Conservation (phyloP, 2,888 invertebrate species). For the Tortricodes alternella region DNA sequence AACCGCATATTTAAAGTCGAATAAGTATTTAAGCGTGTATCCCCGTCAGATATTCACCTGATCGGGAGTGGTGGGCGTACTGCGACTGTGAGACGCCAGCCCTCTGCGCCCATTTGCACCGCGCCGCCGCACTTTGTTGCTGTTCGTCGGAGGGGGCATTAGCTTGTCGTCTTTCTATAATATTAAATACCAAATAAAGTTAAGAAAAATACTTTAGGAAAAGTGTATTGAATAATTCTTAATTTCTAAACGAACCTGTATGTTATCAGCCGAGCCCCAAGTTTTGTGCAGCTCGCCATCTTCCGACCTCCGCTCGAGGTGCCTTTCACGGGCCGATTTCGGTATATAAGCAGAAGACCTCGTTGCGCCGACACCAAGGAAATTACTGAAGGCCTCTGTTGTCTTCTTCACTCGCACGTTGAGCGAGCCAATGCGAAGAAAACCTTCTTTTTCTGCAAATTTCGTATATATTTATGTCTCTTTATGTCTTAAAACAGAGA, state of each 20-base stretch:
- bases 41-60: no score
- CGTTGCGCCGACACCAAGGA: constrained; percentile 89
- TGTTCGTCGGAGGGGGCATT: constrained; percentile 89
- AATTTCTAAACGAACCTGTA: constrained; percentile 87
- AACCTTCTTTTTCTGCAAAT: constrained; percentile 92
- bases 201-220: no score
- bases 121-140: constrained; percentile 86
- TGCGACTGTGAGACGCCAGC: constrained; percentile 71
- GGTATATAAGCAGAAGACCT: constrained; percentile 75
- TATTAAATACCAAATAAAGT: constrained; percentile 4
- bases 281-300: constrained; percentile 88
- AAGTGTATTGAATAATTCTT: no score
- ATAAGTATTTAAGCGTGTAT: no score
- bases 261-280: constrained; percentile 95
- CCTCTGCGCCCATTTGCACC: constrained; percentile 70
- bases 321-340: constrained; percentile 58
- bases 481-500: background rate
- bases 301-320: constrained; percentile 58
- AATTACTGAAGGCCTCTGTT: constrained; percentile 95
- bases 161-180: constrained; percentile 81
- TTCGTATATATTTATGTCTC: background rate
- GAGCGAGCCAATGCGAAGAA: constrained; percentile 94
- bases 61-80: constrained; percentile 87
- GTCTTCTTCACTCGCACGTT: constrained; percentile 96
- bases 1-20: no score